Base-by-base conservation (phyloP, 1,140 invertebrate genomes). In the Drosophila eugracilis region DNA sequence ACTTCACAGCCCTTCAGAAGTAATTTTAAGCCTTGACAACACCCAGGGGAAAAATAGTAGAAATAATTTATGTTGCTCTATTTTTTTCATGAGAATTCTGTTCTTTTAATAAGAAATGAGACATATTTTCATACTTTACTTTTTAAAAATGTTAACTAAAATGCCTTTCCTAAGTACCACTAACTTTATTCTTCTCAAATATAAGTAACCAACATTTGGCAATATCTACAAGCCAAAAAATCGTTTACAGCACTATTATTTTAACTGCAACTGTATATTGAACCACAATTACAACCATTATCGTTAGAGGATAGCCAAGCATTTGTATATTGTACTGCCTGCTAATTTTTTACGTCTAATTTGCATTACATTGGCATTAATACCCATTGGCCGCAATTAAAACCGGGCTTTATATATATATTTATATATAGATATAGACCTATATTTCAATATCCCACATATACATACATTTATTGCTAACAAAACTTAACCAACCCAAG, bases 321-420 rank as follows among this genome's bases (percentile, higher is more conserved):
- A 53, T 74, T 73, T 74, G 71, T 74, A 62, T 67, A 77, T 48
- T 65, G 55, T 69, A 62, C 42, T 80, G 81, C 80, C 77, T 86
- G 80, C 81, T 65, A 72, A 66, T 77, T 57, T 72, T 70, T 59
- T 59, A 69, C 62, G 36, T 63, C 52, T 70, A 77, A 65, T 70
- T 86, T 80, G 78, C 70, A 86, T 86, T 86, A 80, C 77, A 80
- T 76, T 72, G 74, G 73, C 76, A 85, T 85, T 86, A 42, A 62
- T 65, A 60, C 39, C 59, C 52, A 80, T 76, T 86, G 80, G 76
- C 69, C 70, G 70, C 81, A 70, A 77, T 76, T 69, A 80, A 73
- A 85, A 70, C 67, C 57, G 62, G 77, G 81, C 80, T 84, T 72
- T 72, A 53, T 75, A 60, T 54, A 65, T 59, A 79, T 54, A 77